phyloP scores from a whole-genome alignment of 2,113 vertebrate genomes.

The Mormyrus iriodes region DNA sequence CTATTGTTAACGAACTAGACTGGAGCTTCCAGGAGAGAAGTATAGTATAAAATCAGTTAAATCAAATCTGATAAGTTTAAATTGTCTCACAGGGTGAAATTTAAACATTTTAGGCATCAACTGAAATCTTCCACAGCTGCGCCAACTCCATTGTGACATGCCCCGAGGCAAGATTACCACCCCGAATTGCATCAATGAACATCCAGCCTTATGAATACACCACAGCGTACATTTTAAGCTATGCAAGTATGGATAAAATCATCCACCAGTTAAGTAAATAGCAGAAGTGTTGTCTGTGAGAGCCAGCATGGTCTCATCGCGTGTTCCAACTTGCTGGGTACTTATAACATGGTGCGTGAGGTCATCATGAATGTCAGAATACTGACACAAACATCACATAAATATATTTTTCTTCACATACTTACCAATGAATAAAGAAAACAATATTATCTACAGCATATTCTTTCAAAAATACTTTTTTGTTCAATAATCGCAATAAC shows the following conservation, averaged over 20 bases:
- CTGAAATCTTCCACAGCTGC: neutral
- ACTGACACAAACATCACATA: neutral
- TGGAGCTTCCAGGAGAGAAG: neutral
- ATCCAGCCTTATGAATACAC: neutral
- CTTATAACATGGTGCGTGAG: neutral
- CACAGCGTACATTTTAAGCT: neutral
- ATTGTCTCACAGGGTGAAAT: neutral
- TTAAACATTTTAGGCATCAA: neutral
- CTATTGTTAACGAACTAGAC: neutral
- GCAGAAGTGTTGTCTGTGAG: neutral
- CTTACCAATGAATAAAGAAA: neutral
- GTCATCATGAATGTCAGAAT: neutral
- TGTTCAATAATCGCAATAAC: neutral
- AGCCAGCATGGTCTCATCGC: neutral
- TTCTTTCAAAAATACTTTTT: neutral
- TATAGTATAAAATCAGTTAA: neutral
- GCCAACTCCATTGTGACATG: neutral
- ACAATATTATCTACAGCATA: neutral
- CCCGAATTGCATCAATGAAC: neutral
- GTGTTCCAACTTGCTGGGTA: neutral
- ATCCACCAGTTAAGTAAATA: neutral
- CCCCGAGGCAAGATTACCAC: neutral
- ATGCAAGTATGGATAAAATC: neutral
- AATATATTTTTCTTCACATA: neutral
- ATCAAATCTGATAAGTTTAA: neutral